Evolutionary conservation across 2,888 invertebrate species (phyloP).

Genomic region (Drosophila lutescens): DNA sequence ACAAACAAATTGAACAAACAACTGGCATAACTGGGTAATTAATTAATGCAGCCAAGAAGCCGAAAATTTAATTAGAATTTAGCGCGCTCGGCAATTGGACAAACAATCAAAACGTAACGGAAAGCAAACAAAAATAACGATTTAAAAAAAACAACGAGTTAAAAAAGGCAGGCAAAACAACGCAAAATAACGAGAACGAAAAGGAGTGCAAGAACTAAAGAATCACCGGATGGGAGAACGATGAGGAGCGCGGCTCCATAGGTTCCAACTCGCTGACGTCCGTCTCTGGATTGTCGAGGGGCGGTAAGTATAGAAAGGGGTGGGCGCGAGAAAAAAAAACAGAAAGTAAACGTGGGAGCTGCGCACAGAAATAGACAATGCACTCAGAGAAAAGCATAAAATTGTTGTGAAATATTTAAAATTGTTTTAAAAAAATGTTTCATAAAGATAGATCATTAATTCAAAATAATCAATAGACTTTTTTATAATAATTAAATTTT

Average conservation of each 20-base stretch:
- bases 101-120: conserved; percentile 41
- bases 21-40: conserved; percentile 29
- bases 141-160: conserved; percentile 13
- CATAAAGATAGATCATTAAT: no score
- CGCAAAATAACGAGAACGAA: not conserved
- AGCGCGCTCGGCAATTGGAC: conserved; percentile 13
- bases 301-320: not conserved
- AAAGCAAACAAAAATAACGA: conserved; percentile 13
- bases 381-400: not conserved
- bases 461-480: no score
- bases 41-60: conserved; percentile 37
- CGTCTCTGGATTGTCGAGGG: conserved; percentile 45
- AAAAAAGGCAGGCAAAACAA: conserved; percentile 1
- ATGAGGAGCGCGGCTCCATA: conserved; percentile 82
- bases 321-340: no score
- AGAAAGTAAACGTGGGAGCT: no score
- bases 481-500: no score
- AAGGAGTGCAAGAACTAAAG: conserved; percentile 19
- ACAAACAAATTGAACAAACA: conserved; percentile 44
- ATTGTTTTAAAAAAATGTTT: no score
- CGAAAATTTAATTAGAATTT: conserved; percentile 40
- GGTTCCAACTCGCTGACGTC: conserved; percentile 56
- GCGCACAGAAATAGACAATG: not conserved
- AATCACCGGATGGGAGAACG: conserved; percentile 83
- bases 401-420: not conserved